phyloP scores from a whole-genome alignment of 2,797 vertebrate genomes.

The Hapalemur alaotrensis region DNA sequence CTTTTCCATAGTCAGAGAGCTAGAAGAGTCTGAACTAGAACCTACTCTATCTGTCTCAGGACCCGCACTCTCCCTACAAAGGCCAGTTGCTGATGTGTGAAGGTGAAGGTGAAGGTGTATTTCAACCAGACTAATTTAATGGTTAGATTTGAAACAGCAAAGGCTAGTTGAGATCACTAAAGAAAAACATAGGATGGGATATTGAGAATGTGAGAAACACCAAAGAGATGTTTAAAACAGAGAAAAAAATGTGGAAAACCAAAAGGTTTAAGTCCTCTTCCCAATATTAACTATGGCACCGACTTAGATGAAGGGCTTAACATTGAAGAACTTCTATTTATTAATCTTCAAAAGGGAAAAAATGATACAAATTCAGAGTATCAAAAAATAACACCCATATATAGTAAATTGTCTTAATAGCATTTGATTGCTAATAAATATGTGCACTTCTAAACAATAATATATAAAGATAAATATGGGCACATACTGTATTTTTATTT shows the following conservation, averaged over 20 bases:
- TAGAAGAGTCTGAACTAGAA: neutral
- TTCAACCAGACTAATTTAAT: neutral
- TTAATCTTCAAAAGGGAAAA: neutral
- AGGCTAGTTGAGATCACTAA: neutral
- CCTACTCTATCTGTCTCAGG: neutral
- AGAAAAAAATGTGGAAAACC: neutral
- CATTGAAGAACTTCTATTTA: neutral
- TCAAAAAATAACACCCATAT: neutral
- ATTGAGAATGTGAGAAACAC: neutral
- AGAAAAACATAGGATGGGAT: neutral
- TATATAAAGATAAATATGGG: neutral
- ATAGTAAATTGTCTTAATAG: neutral
- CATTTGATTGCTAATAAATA: neutral
- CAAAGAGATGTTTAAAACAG: neutral
- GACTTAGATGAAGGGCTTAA: neutral
- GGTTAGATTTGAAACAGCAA: neutral
- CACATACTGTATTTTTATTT: neutral
- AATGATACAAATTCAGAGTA: neutral
- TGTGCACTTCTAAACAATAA: neutral
- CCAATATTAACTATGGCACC: neutral
- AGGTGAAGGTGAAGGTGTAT: neutral
- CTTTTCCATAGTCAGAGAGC: neutral
- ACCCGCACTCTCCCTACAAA: neutral
- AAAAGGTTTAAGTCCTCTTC: neutral
- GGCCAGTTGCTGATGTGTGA: neutral